Evolutionary conservation across 2,797 vertebrate genomes (phyloP), one percentile per base, ranked within the genome.

Genomic region (Helostoma temminkii): DNA sequence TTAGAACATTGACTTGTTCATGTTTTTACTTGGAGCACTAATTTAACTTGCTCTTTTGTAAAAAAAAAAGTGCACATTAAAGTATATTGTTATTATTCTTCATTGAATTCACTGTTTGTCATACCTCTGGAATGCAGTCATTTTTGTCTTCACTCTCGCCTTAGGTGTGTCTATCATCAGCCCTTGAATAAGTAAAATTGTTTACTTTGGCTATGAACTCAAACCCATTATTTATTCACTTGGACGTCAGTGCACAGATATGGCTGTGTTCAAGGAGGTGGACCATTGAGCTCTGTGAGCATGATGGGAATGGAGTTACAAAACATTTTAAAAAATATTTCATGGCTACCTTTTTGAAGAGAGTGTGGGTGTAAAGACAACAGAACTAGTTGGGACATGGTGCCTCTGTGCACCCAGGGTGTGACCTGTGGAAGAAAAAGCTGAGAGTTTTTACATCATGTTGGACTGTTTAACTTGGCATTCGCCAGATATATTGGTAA

Each of bases 301-400:
- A 66, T 48, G 66, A 84, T 66, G 58, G 57, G 70, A 81, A 73
- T 57, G 9, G 4, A 54, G 70, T 82, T 79, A 63, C 63, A 80
- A 82, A 92, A 76, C 55, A 57, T 34, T 67, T 11, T 24, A 5
- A 74, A 72, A 72, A 58, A 34, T 15, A 73, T 81, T 70, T 80
- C 41, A 78, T 49, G 53, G 56, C 57, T 77, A 81, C 82, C 69
- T 81, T 81, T 80, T 71, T 56, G 25, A 78, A 78, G 53, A 61
- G 45, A 66, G 80, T 78, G 87, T 85, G 81, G 87, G 89, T 80
- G 86, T 63, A 84, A 85, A 86, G 73, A 76, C 85, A 84, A 76
- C 87, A 87, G 70, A 81, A 92, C 91, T 84, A 91, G 92, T 93
- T 66, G 52, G 83, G 88, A 86, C 90, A 88, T 19, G 87, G 84